These are phyloP conservation scores for Mystacides longicornis DNA, from an alignment of 2,888 invertebrate genomes.

Conservation along the genomic window DNA sequence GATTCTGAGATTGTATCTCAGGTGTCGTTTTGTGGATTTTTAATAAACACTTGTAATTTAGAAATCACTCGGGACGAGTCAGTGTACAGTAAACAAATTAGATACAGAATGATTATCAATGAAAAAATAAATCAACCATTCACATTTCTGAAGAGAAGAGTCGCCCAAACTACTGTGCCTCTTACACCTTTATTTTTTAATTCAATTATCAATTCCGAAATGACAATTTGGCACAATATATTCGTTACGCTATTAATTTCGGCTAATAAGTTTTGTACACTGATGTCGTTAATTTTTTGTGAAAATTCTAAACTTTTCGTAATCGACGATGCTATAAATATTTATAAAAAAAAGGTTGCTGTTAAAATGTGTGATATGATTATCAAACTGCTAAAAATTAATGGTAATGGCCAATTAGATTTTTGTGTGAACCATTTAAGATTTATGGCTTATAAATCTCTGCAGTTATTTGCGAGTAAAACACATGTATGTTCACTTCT, in stretches of 20 bases:
- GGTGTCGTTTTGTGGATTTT: constrained; percentile 41
- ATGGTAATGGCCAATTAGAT: constrained; percentile 34
- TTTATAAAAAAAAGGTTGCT: constrained; percentile 41
- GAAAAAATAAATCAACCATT: constrained; percentile 33
- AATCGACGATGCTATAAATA: constrained; percentile 30
- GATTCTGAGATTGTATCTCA: constrained; percentile 33
- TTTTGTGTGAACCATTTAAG: constrained; percentile 45
- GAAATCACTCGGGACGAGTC: constrained; percentile 39
- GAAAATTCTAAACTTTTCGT: constrained; percentile 37
- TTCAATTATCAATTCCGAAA: constrained; percentile 37
- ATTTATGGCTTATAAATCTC: constrained; percentile 40
- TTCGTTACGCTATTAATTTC: constrained; percentile 43
- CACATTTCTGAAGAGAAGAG: constrained; percentile 41
- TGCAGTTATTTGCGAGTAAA: constrained; percentile 37
- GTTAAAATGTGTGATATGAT: constrained; percentile 41
- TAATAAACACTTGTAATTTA: constrained; percentile 37
- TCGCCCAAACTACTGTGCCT: constrained; percentile 42
- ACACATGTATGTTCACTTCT: constrained; percentile 37
- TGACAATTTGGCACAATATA: constrained; percentile 39
- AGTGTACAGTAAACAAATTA: constrained; percentile 41
- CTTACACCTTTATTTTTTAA: constrained; percentile 43
- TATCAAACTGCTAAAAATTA: constrained; percentile 34
- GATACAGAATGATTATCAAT: constrained; percentile 43
- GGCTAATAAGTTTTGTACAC: constrained; percentile 46
- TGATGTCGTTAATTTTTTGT: constrained; percentile 36